Evolutionary conservation across 37 sponge, comb jelly and placozoan species (phyloP).

Genomic region (Agelas oroides): DNA sequence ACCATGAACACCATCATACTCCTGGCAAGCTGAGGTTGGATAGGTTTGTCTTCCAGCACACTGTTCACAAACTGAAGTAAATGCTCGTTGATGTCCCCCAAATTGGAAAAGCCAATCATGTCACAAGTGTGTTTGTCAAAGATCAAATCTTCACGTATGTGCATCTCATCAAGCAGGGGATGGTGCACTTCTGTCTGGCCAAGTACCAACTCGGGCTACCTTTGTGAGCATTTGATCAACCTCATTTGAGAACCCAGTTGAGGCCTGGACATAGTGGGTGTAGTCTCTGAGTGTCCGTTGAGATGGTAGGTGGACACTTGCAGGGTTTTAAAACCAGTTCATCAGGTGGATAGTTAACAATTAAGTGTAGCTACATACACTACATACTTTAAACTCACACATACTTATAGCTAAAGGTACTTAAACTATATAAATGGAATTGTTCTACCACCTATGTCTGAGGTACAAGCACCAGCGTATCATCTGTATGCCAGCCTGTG

Average conservation of each 20-base stretch:
- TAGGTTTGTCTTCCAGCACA: not conserved
- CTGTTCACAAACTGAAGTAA: conserved; percentile 26
- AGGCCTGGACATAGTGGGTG: conserved; percentile 31
- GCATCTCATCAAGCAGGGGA: conserved; percentile 50
- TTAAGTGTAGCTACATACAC: too few relatives aligned
- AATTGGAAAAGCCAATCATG: conserved; percentile 26
- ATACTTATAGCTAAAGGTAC: not conserved
- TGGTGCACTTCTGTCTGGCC: conserved; percentile 40
- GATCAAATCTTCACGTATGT: conserved; percentile 42
- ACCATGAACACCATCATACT: conserved; percentile 50
- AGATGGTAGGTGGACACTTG: conserved; percentile 32
- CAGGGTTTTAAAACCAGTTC: conserved; percentile 31
- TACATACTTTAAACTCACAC: too few relatives aligned
- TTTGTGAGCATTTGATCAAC: conserved; percentile 40
- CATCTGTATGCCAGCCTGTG: conserved; percentile 21
- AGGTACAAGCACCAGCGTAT: conserved; percentile 22
- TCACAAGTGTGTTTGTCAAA: conserved; percentile 53
- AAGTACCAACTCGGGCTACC: conserved; percentile 22
- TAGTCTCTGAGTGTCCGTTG: conserved; percentile 42
- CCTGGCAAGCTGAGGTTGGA: conserved; percentile 22
- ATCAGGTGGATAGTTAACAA: too few relatives aligned
- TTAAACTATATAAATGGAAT: not conserved
- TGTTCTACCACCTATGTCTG: not conserved
- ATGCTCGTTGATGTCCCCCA: conserved; percentile 31
- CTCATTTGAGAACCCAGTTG: conserved; percentile 36